A percentile compares a stretch with the other conserved stretches of the same genome.
Conservation (phyloP, 64 coral and sea anemone genomes). For the Montipora capricornis region DNA sequence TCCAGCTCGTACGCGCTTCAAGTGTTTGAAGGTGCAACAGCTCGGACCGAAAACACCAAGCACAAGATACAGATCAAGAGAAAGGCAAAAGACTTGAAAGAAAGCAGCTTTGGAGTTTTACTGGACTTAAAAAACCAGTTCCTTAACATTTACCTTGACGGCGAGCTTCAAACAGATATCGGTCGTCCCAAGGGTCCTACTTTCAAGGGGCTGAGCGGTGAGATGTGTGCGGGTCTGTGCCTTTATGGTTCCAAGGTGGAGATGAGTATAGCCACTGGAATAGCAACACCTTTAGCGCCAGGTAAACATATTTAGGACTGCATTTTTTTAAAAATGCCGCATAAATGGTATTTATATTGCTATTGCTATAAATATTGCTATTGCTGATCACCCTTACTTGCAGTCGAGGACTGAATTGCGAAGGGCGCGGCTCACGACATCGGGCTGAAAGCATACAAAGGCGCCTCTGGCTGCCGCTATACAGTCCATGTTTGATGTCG, state of each 20-base stretch:
- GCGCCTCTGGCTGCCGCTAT: no score
- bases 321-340: neutral
- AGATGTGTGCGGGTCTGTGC: constrained; percentile 76
- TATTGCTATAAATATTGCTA: neutral
- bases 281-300: constrained; percentile 74
- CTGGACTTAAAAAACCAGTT: constrained; percentile 82
- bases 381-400: no score
- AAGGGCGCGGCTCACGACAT: no score
- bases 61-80: constrained; percentile 81
- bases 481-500: no score
- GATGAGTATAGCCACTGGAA: constrained; percentile 78
- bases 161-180: constrained; percentile 78
- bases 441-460: no score
- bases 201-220: constrained; percentile 81
- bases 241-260: constrained; percentile 80
- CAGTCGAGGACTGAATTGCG: no score
- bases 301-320: neutral
- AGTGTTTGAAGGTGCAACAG: constrained; percentile 66
- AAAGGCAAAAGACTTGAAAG: constrained; percentile 80
- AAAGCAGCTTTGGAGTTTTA: constrained; percentile 80
- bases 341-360: no score
- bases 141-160: constrained; percentile 87
- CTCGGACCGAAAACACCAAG: constrained; percentile 72
- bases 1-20: constrained; percentile 75
- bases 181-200: constrained; percentile 81